Evolutionary conservation across 2,888 invertebrate genomes (phyloP).

Genomic region (Amiota mariae): DNA sequence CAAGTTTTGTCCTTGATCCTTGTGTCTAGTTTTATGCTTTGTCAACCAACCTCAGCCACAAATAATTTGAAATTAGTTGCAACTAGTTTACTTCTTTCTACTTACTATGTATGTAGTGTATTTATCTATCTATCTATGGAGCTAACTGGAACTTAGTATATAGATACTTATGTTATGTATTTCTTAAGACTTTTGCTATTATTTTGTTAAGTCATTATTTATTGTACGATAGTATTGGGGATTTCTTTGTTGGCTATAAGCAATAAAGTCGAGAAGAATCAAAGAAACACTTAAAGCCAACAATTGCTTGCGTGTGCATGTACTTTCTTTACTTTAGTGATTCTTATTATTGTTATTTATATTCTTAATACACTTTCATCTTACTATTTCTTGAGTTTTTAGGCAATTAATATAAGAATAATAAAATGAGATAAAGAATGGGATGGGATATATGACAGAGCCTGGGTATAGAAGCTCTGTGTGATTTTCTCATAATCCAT

Average conservation of each 20-base stretch:
- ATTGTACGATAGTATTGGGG: constrained; percentile 1
- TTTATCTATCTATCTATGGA: not conserved
- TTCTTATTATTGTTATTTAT: not conserved
- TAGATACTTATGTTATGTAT: not conserved
- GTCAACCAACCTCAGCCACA: constrained; percentile 39
- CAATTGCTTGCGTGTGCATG: not conserved
- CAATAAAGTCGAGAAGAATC: not conserved
- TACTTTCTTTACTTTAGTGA: not conserved
- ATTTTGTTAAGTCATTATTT: constrained; percentile 24
- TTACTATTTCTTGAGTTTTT: too few species aligned
- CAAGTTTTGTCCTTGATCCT: not conserved
- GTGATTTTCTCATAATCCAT: constrained; percentile 21
- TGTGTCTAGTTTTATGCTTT: constrained; percentile 26
- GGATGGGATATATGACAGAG: too few species aligned
- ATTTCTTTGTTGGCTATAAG: too few species aligned
- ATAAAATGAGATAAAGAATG: not conserved
- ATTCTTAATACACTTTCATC: too few species aligned
- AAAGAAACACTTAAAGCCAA: not conserved
- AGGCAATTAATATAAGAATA: too few species aligned
- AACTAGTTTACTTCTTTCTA: constrained; percentile 18
- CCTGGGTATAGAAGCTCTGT: not conserved
- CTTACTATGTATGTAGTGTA: not conserved
- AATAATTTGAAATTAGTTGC: constrained; percentile 60
- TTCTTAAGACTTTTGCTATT: constrained; percentile 14
- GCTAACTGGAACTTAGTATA: not conserved